Evolutionary conservation across 2,113 vertebrate species (phyloP), one percentile per base, ranked within the genome.

Genomic region (Halichoerus grypus): DNA sequence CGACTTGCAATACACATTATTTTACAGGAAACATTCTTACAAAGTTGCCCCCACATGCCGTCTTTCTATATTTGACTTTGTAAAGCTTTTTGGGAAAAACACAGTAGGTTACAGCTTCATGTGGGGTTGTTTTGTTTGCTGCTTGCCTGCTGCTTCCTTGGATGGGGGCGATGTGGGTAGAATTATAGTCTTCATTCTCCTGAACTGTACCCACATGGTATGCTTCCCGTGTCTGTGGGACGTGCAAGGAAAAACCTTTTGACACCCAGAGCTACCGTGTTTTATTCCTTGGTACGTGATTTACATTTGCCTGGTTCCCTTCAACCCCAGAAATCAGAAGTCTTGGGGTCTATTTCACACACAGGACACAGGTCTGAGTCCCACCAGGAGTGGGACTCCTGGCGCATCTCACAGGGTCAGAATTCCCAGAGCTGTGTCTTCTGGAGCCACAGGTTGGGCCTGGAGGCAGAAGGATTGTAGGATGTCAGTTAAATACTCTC

Each of bases 401-500:
- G 46, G 46, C 53, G 2, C 46, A 24, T 3, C 28, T 4, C 7
- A 3, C 81, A 31, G 42, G 33, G 31, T 22, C 88, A 5, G 72
- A 15, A n/a, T 28, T n/a, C 72, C 33, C 1, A 3, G 5, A 65
- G 53, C 61, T 13, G 14, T 0, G 7, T 39, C 14, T 39, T 61
- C 71, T 19, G 16, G 36, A 55, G 18, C 55, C 1, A 6, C 36
- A 2, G 67, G 12, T 0, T 19, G 67, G 46, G 3, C 26, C n/a
- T 1, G 1, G 15, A n/a, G 24, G 5, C 59, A 59, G 5, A n/a
- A 33, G 36, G 9, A 26, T 7, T 1, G 0, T 28, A 1, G 33
- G 21, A 49, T 18, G 0, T 36, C n/a, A 0, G 14, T 55, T 59
- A 49, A 82, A 46, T 0, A 36, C 69, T 59, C 57, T 74, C 67